Evolutionary conservation across 2,888 invertebrate species (phyloP).

Genomic region (Eupithecia centaureata): DNA sequence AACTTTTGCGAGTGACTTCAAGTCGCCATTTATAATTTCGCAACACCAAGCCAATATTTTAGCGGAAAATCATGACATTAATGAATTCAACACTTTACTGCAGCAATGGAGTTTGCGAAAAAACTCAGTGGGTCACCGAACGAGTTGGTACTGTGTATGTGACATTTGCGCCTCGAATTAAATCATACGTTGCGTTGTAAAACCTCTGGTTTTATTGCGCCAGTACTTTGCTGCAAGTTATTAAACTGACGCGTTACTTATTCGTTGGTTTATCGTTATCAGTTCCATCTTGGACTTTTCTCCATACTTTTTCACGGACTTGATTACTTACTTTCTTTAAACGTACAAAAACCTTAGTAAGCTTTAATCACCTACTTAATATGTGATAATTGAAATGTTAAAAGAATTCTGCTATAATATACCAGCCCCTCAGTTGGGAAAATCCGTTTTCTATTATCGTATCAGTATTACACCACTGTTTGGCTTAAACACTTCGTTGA

Average conservation of each 20-base stretch:
- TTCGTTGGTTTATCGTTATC: background rate
- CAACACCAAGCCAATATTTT: slow-evolving; percentile 10
- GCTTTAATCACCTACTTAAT: too few relatives aligned
- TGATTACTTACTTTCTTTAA: background rate
- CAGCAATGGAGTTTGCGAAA: slow-evolving; percentile 40
- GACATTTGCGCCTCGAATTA: slow-evolving; percentile 51
- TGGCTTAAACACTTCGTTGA: too few relatives aligned
- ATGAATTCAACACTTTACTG: slow-evolving; percentile 8
- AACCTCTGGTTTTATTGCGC: slow-evolving; percentile 31
- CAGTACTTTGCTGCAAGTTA: slow-evolving; percentile 22
- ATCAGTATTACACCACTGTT: too few relatives aligned
- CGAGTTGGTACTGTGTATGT: slow-evolving; percentile 41
- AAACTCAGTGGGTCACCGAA: slow-evolving; percentile 67
- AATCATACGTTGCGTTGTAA: slow-evolving; percentile 40
- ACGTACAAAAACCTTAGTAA: too few relatives aligned
- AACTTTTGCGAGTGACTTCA: background rate
- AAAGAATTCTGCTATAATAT: too few relatives aligned
- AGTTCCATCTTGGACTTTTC: slow-evolving; percentile 1
- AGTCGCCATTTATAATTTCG: slow-evolving; percentile 1
- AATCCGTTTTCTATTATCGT: too few relatives aligned
- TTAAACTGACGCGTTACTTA: slow-evolving; percentile 13
- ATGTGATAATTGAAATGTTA: too few relatives aligned
- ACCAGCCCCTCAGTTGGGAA: too few relatives aligned
- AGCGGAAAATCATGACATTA: slow-evolving; percentile 9
- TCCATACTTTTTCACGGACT: background rate